phyloP scores from a whole-genome alignment of 2,888 invertebrate species.

The Drosophila pseudotalamancana region DNA sequence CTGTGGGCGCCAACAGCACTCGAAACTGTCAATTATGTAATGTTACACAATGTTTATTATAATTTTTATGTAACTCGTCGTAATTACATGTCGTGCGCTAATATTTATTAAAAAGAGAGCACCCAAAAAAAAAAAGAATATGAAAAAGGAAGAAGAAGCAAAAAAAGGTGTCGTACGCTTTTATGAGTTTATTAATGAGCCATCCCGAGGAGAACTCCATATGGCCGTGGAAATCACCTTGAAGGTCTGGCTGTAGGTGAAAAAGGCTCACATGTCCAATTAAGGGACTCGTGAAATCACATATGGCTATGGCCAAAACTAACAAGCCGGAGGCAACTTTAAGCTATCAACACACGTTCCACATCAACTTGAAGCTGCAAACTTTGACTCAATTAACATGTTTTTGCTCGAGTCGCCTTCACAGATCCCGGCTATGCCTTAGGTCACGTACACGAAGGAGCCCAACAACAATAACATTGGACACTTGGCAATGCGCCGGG shows the following conservation, averaged over 20 bases:
- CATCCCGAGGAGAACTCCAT: constrained; percentile 22
- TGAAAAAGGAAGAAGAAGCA: neutral
- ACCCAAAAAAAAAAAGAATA: neutral
- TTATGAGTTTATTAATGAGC: constrained; percentile 75
- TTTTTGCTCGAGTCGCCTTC: constrained; percentile 23
- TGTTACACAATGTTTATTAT: constrained; percentile 77
- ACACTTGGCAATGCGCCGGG: constrained; percentile 29
- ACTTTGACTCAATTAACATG: constrained; percentile 75
- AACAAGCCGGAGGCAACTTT: constrained; percentile 58
- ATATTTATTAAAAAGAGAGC: constrained; percentile 60
- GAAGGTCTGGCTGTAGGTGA: constrained; percentile 15
- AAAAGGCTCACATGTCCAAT: constrained; percentile 64
- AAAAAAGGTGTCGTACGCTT: constrained; percentile 56
- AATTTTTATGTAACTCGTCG: constrained; percentile 67
- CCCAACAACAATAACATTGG: constrained; percentile 46
- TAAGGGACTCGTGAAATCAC: constrained; percentile 59
- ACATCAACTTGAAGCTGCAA: constrained; percentile 59
- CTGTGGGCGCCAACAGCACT: constrained; percentile 56
- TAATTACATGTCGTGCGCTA: constrained; percentile 71
- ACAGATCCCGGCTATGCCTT: constrained; percentile 17
- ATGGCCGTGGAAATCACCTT: constrained; percentile 33
- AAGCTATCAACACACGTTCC: constrained; percentile 68
- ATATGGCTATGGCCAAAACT: constrained; percentile 61
- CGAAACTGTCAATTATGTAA: constrained; percentile 76
- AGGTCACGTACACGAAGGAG: constrained; percentile 52